Percentiles rank a stretch among this genome's conserved stretches.
These are phyloP conservation scores for Saturnia japonica DNA, from an alignment of 2,888 invertebrate genomes.

Conservation along the genomic window DNA sequence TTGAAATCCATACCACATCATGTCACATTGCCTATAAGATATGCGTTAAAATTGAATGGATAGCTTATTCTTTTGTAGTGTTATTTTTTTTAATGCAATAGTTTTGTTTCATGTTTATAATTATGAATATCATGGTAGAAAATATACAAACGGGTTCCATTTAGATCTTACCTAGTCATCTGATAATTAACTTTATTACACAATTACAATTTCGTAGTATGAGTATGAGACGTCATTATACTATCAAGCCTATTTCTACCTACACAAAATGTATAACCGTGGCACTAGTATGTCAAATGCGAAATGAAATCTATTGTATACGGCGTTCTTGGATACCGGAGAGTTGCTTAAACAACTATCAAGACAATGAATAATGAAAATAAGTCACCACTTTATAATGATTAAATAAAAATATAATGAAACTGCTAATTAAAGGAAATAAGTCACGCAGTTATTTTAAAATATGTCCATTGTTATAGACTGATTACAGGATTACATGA, in stretches of 20 bases:
- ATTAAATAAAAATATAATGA: constrained; percentile 2
- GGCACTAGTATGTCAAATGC: neutral
- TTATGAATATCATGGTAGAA: neutral
- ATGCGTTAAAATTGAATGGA: neutral
- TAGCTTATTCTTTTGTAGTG: neutral
- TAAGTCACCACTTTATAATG: neutral
- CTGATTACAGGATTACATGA: neutral
- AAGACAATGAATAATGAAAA: neutral
- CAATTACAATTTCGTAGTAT: neutral
- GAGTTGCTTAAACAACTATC: neutral
- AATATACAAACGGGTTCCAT: neutral
- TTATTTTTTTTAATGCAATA: neutral
- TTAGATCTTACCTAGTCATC: neutral
- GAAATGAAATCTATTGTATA: constrained; percentile 8
- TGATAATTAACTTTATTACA: neutral
- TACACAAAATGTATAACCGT: neutral
- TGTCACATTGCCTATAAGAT: neutral
- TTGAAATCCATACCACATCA: neutral
- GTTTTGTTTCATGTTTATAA: neutral
- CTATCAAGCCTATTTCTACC: too few relatives aligned
- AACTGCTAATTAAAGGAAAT: neutral
- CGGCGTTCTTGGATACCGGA: neutral
- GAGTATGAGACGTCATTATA: neutral
- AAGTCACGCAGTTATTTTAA: constrained; percentile 11
- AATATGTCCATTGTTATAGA: constrained; percentile 5